These are phyloP conservation scores for Aleiodes alternator DNA, from an alignment of 2,888 invertebrate species.

Conservation along the genomic window DNA sequence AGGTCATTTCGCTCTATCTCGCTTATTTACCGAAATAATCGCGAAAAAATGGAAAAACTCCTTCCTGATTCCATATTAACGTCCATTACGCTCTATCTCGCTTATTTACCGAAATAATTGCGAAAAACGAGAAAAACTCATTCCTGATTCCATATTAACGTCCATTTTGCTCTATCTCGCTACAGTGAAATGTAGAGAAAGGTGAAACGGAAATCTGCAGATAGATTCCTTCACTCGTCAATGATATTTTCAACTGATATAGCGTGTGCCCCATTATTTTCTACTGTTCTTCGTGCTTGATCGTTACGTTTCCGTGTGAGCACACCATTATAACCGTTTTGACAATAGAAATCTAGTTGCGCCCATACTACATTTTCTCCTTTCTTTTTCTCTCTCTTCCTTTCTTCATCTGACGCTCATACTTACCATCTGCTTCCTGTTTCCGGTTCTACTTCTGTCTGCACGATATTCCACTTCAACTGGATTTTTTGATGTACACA, in stretches of 20 bases:
- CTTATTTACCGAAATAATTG: too few species aligned
- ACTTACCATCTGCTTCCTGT: slow-evolving; percentile 35
- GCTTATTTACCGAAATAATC: too few species aligned
- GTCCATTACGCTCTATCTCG: too few species aligned
- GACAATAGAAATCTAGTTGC: slow-evolving; percentile 62
- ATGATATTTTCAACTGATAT: slow-evolving; percentile 49
- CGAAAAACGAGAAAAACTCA: too few species aligned
- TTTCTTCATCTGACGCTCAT: slow-evolving; percentile 42
- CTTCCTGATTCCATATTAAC: too few species aligned
- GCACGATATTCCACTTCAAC: slow-evolving; percentile 39
- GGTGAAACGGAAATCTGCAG: slow-evolving; percentile 43
- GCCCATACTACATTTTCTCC: slow-evolving; percentile 46
- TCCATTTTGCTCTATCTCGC: too few species aligned
- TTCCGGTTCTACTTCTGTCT: slow-evolving; percentile 40
- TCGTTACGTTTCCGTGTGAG: slow-evolving; percentile 62
- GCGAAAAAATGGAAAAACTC: too few species aligned
- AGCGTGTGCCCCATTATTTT: slow-evolving; percentile 63
- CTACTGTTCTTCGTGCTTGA: slow-evolving; percentile 48
- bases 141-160: too few species aligned
- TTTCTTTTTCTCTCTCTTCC: slow-evolving; percentile 44
- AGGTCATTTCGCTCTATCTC: too few species aligned
- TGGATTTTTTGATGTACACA: slow-evolving; percentile 31
- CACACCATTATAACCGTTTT: slow-evolving; percentile 61
- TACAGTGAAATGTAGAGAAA: too few species aligned
- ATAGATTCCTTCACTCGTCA: slow-evolving; percentile 47